These are phyloP conservation scores for Jacana jacana DNA, from an alignment of 2,113 vertebrate genomes.

Conservation along the genomic window DNA sequence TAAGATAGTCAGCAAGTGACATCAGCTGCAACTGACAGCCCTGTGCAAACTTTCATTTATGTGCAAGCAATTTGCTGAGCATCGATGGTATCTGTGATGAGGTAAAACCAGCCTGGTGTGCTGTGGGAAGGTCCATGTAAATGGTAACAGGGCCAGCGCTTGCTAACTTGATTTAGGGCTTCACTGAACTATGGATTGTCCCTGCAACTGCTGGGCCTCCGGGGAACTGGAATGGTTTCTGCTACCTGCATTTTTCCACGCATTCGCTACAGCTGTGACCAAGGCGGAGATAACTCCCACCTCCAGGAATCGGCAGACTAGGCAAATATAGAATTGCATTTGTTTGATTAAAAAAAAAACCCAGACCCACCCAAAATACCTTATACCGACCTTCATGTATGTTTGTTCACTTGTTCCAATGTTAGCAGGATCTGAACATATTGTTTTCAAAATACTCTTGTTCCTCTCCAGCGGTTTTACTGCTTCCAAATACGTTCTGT, in stretches of 20 bases:
- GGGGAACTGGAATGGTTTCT: neutral
- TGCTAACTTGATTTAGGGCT: neutral
- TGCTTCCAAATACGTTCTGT: neutral
- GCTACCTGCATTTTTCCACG: neutral
- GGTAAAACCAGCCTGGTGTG: neutral
- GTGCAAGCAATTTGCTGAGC: slow-evolving; percentile 2
- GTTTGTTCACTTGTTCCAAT: neutral
- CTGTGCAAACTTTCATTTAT: slow-evolving; percentile 12
- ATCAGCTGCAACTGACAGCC: neutral
- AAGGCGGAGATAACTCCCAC: neutral
- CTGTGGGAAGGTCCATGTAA: neutral
- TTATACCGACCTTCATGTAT: neutral
- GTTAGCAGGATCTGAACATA: neutral
- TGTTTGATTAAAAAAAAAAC: neutral
- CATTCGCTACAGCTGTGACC: neutral
- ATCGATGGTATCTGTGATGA: neutral
- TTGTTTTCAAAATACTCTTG: neutral
- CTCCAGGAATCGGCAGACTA: neutral
- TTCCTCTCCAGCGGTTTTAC: neutral
- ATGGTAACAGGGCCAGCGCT: neutral
- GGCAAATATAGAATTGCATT: neutral
- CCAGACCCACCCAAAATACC: neutral
- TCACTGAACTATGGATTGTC: neutral
- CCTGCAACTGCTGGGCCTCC: neutral
- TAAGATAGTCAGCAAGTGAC: neutral